Evolutionary conservation across 2,797 vertebrate genomes (phyloP), one percentile per base, ranked within the genome.

Genomic region (Enteromius thamalakanensis): DNA sequence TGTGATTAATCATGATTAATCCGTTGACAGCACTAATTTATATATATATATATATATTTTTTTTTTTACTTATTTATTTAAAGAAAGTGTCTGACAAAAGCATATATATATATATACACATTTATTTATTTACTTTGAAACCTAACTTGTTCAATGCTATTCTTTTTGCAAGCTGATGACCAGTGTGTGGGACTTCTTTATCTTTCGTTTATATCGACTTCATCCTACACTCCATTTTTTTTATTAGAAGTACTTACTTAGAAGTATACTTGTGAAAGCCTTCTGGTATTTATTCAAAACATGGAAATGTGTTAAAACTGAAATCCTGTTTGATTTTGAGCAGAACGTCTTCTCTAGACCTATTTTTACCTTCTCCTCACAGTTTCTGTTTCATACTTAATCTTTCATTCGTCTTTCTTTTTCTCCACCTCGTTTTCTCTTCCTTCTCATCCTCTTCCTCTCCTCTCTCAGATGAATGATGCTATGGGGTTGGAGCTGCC

Each of bases 401-500:
- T 8, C 34, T 37, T 55, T 49, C 67, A 23, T 49, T 32, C 55
- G 62, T 55, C n/a, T 34, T 75, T 72, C n/a, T 62, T 53, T 67
- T 32, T 74, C 58, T 79, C 67, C 26, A 21, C 42, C 40, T 76
- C 11, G 47, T 67, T 51, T 68, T 29, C 34, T 85, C 81, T 79
- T 80, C 15, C 83, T 23, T 69, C 45, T 69, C 32, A 9, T 81
- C 49, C 23, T 84, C 45, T 17, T 62, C 72, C 47, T 55, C 64
- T 60, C 64, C 65, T 82, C 85, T 86, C 91, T 85, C 96, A 99
- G 98, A 99, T 99, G 98, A 98, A 99, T 92, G 98, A 99, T 95
- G 97, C 98, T 93, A 99, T 99, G 97, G 98, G 98, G 94, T 96
- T 97, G 95, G 98, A 99, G 95, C 97, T 99, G 94, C 98, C 98